Conservation (phyloP, 2,113 vertebrate genomes). For the Prochilodus magdalenae region DNA sequence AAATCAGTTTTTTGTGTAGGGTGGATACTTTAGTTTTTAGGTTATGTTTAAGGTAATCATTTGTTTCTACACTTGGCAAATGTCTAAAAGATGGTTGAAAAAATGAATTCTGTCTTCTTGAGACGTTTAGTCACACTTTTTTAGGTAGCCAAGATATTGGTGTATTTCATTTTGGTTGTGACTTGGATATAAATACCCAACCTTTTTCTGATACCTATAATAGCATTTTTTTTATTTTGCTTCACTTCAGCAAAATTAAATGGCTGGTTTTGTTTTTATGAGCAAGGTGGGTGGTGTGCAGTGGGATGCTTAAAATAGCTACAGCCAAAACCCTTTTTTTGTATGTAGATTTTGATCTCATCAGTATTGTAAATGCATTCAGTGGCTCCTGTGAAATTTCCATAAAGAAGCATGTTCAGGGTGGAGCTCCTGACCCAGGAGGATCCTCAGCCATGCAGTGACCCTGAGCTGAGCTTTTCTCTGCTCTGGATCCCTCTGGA, state of each 20-base stretch:
- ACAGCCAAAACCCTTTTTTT: not conserved
- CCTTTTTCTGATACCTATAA: not conserved
- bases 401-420: not conserved
- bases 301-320: not conserved
- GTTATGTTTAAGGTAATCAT: too few species aligned
- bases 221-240: too few species aligned
- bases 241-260: too few species aligned
- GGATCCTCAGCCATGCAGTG: slow-evolving; percentile 63
- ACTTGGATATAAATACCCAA: not conserved
- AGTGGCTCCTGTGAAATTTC: slow-evolving; percentile 15
- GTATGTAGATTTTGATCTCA: not conserved
- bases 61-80: too few species aligned
- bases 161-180: not conserved
- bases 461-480: slow-evolving; percentile 71
- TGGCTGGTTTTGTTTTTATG: not conserved
- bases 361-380: slow-evolving; percentile 19
- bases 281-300: not conserved
- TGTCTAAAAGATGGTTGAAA: too few species aligned
- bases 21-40: too few species aligned
- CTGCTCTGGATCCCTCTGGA: slow-evolving; percentile 62
- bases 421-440: not conserved
- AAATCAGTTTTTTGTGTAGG: too few species aligned
- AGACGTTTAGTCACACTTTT: not conserved
- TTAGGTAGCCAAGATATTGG: not conserved
- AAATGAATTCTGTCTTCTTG: too few species aligned